Evolutionary conservation across 2,797 vertebrate species (phyloP).

Genomic region (Rhinatrema bivittatum): DNA sequence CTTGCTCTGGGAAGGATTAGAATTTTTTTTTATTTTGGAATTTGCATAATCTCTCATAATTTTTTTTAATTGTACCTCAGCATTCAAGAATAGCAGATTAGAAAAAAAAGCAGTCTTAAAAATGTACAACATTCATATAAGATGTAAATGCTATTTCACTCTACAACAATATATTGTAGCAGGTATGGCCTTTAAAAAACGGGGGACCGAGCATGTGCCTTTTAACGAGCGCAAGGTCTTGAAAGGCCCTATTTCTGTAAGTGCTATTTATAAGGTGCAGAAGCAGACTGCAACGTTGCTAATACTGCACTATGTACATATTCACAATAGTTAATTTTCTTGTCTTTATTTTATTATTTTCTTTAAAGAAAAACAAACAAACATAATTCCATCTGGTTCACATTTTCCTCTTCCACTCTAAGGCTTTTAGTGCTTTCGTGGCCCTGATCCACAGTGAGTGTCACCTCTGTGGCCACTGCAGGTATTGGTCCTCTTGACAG

Average conservation of each 20-base stretch:
- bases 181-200: constrained; percentile 31
- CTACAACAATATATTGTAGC: constrained; percentile 36
- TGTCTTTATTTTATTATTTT: no score
- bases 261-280: constrained; percentile 87
- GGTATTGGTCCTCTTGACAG: constrained; percentile 51
- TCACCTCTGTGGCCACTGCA: constrained; percentile 43
- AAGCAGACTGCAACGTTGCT: constrained; percentile 68
- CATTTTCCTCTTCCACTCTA: constrained; percentile 59
- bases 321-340: constrained; percentile 74
- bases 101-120: constrained; percentile 63
- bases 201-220: constrained; percentile 42
- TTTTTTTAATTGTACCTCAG: constrained; percentile 58
- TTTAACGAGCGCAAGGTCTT: constrained; percentile 53
- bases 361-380: constrained; percentile 37
- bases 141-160: constrained; percentile 40
- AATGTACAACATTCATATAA: constrained; percentile 44
- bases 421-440: constrained; percentile 51
- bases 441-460: constrained; percentile 49
- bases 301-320: constrained; percentile 78
- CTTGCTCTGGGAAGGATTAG: constrained; percentile 70
- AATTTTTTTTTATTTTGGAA: constrained; percentile 59
- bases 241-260: constrained; percentile 55
- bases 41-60: constrained; percentile 68
- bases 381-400: constrained; percentile 70
- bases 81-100: constrained; percentile 67